A percentile compares a stretch with the other conserved stretches of the same genome.
Conservation (phyloP, 2,888 invertebrate species). For the Caenorhabditis drosophilae region DNA sequence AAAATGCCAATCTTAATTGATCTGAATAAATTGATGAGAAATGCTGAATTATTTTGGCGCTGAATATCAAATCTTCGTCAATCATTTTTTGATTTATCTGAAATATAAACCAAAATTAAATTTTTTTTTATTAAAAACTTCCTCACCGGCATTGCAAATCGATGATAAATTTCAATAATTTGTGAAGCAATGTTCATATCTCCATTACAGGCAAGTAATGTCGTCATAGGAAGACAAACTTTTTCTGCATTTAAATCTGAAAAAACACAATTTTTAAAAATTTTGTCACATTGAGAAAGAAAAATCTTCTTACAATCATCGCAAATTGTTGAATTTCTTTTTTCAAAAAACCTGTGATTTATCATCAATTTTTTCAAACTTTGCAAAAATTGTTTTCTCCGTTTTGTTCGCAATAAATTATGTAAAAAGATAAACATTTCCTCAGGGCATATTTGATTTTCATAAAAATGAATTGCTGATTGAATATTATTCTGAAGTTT, state of each 20-base stretch:
- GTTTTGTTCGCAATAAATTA: not conserved
- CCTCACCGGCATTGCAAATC: too few relatives aligned
- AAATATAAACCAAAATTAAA: too few relatives aligned
- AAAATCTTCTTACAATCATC: too few relatives aligned
- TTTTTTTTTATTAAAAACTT: too few relatives aligned
- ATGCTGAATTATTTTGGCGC: not conserved
- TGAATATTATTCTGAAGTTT: not conserved
- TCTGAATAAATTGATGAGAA: not conserved
- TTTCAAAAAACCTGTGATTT: too few relatives aligned
- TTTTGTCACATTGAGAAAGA: too few relatives aligned
- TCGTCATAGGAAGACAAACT: too few relatives aligned
- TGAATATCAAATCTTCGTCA: not conserved
- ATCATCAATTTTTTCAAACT: not conserved
- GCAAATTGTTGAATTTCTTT: too few relatives aligned
- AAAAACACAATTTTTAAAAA: not conserved
- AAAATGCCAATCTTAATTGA: not conserved
- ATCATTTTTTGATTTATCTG: too few relatives aligned
- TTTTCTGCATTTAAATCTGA: not conserved
- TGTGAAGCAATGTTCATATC: too few relatives aligned
- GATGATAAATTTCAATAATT: too few relatives aligned
- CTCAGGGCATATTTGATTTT: not conserved
- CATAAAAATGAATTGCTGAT: not conserved
- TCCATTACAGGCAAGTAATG: too few relatives aligned
- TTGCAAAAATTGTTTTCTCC: not conserved
- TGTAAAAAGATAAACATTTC: not conserved